Evolutionary conservation across 23 tunicate species (phyloP).

Genomic region (Phallusia fumigata): DNA sequence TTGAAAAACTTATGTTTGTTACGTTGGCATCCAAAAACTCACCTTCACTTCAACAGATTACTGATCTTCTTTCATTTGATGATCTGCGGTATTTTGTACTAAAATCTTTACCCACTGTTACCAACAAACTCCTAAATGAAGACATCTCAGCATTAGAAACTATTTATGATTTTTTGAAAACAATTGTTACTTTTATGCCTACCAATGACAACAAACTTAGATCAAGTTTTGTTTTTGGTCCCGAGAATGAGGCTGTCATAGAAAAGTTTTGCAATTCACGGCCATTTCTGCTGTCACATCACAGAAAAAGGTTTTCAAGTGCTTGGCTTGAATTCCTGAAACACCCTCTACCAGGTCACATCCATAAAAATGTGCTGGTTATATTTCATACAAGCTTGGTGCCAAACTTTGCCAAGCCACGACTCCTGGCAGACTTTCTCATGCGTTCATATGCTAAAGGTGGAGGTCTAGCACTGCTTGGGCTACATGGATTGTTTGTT

Average conservation of each 20-base stretch:
- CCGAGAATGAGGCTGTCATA: neutral
- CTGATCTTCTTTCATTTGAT: slow-evolving; percentile 14
- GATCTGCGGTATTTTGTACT: slow-evolving; percentile 25
- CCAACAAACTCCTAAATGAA: slow-evolving; percentile 9
- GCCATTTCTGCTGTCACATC: slow-evolving; percentile 15
- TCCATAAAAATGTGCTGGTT: slow-evolving; percentile 55
- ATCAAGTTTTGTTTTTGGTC: neutral
- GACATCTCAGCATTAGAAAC: neutral
- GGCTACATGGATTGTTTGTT: slow-evolving; percentile 69
- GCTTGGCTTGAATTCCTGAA: slow-evolving; percentile 78
- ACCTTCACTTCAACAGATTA: neutral
- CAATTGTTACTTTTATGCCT: slow-evolving; percentile 31
- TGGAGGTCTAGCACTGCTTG: slow-evolving; percentile 72
- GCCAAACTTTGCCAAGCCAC: slow-evolving; percentile 73
- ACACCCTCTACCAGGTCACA: slow-evolving; percentile 25
- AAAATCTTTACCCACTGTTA: slow-evolving; percentile 20
- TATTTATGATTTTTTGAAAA: slow-evolving; percentile 27
- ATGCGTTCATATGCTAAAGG: slow-evolving; percentile 52
- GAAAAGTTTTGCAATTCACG: neutral
- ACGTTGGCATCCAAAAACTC: neutral
- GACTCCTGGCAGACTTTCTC: slow-evolving; percentile 76
- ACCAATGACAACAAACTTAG: neutral
- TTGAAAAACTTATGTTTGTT: neutral
- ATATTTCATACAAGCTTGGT: slow-evolving; percentile 52
- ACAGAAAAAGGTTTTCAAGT: slow-evolving; percentile 39